These are phyloP conservation scores for Lepisosteus oculatus DNA, from an alignment of 2,113 vertebrate species.

Conservation along the genomic window DNA sequence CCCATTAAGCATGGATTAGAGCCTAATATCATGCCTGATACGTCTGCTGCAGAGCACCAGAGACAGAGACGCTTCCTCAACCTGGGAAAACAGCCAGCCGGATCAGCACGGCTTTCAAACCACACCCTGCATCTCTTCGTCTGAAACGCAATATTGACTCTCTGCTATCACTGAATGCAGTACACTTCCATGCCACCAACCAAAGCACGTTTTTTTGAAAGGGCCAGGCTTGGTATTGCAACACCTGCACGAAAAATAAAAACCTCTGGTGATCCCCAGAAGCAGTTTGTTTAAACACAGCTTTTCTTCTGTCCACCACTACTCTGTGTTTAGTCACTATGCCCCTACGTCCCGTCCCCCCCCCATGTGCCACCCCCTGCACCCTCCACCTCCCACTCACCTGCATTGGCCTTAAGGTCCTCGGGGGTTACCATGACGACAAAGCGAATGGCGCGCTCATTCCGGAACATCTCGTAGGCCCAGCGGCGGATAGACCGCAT, in stretches of 20 bases:
- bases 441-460: conserved; percentile 92
- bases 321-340: not conserved
- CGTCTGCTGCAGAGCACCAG: too few relatives aligned
- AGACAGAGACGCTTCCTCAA: not conserved
- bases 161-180: not conserved
- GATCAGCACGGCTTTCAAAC: not conserved
- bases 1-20: too few relatives aligned
- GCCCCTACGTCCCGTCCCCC: not conserved
- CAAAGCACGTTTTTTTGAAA: too few relatives aligned
- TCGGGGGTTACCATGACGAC: conserved; percentile 98
- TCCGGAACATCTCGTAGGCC: conserved; percentile 98
- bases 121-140: not conserved
- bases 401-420: conserved; percentile 96
- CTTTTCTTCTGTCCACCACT: not conserved
- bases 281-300: not conserved
- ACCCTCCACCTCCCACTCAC: conserved; percentile 47
- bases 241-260: not conserved
- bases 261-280: not conserved
- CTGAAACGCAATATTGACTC: not conserved
- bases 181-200: too few relatives aligned
- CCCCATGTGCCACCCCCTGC: not conserved
- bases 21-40: too few relatives aligned
- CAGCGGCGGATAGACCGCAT: conserved; percentile 98
- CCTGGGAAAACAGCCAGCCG: not conserved
- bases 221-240: not conserved